Base-by-base conservation (phyloP, 1,140 invertebrate species). In the Chrysomallon squamiferum region DNA sequence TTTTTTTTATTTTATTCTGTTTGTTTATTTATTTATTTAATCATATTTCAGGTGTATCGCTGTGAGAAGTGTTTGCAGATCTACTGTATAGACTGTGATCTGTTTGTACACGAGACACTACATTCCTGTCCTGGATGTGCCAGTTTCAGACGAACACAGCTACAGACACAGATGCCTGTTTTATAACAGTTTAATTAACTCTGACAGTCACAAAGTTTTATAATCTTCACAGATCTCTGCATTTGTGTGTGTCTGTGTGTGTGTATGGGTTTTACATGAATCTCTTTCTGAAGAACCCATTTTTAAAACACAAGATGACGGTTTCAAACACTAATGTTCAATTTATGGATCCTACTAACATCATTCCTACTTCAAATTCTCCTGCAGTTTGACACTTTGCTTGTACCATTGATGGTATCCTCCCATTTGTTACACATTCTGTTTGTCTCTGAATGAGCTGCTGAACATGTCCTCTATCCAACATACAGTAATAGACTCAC, bases 111-210 rank as follows among this genome's bases (percentile, higher is more conserved):
- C 73, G 93, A 95, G 71, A 92, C 93, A 2, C 85, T 98, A 33
- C 96, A 98, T 83, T 93, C 92, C 11, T 99, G 96, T 87, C 95
- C 96, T 22, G 96, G 95, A 29, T 99, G 97, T 89, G 91, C 94
- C 20, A 75, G 77, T 65, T 77, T 71, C 38, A 52, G 78, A 32
- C 45, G 58, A 13, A 80, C 75, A 41, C 81, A 83, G 65, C 73
- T 35, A 11, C 30, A 62, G n/a, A 52, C 60, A 29, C 59, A 47
- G 11, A 59, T 32, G 6, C n/a, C 35, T n/a, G 32, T 57, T 32
- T 50, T 45, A 38, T 59, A 59, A 30, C 29, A 38, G 30, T 45
- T 9, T 58, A 13, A 52, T 6, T 32, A 50, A 66, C 59, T 54
- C 54, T 59, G 33, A 54, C 45, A 25, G 49, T 65, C 38, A 45